phyloP scores from a whole-genome alignment of 1,140 invertebrate species.

The Heterodera carotae region DNA sequence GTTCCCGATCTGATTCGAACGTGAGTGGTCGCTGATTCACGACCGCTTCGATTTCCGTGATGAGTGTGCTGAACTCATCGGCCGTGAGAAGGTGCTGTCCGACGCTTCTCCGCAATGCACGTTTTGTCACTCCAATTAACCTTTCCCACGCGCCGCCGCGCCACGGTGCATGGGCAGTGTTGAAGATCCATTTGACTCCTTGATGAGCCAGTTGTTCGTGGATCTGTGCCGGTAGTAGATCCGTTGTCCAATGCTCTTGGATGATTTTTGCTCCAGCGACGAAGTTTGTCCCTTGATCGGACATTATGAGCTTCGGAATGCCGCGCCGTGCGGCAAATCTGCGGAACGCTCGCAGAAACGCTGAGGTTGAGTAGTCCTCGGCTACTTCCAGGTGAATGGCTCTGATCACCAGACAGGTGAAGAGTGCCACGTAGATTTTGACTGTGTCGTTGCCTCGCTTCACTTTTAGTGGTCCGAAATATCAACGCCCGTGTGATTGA shows the following conservation, averaged over 20 bases:
- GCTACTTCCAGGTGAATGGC: conserved; percentile 23
- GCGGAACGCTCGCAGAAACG: conserved; percentile 15
- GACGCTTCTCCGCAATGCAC: neutral
- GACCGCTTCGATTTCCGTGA: conserved; percentile 10
- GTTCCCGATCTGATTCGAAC: neutral
- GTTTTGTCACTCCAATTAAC: neutral
- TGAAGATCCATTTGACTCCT: conserved; percentile 9
- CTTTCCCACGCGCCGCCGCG: conserved; percentile 5
- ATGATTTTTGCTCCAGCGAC: neutral
- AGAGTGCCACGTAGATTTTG: conserved; percentile 9
- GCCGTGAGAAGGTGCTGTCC: neutral
- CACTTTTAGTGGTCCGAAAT: conserved; percentile 6
- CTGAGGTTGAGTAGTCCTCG: conserved; percentile 9
- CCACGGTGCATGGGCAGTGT: conserved; percentile 20
- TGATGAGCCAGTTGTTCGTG: neutral
- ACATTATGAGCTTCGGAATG: conserved; percentile 10
- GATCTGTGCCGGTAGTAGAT: neutral
- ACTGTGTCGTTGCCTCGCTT: neutral
- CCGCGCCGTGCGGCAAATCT: conserved; percentile 12
- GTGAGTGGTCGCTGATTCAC: conserved; percentile 18
- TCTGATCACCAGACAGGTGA: conserved; percentile 21
- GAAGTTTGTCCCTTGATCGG: conserved; percentile 33
- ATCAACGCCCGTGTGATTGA: conserved; percentile 1
- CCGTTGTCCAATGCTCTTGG: neutral
- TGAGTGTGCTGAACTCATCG: conserved; percentile 5